Base-by-base conservation (phyloP, 2,888 invertebrate species). In the Eremobia ochroleuca region DNA sequence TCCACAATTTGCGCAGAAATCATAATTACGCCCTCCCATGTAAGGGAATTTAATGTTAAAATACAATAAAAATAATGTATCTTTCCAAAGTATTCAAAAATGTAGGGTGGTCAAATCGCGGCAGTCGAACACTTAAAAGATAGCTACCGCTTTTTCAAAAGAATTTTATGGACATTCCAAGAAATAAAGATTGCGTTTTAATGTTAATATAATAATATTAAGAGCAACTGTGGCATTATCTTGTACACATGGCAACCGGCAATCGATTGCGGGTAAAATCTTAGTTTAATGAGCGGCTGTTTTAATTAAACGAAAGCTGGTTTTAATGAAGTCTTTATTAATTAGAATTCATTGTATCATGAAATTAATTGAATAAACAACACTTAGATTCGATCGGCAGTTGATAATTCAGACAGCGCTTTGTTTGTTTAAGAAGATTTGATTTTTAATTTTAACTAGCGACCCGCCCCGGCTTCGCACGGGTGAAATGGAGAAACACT, bases 181-280 rank as follows among this genome's bases (percentile, higher is more conserved):
- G 61, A 73, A 77, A 71, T 79, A 75, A 85, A 81, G 71, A 87
- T 76, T 37, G 59, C 43, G 28, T 75, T 76, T 85, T 78, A 69
- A 76, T 75, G 74, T 61, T 64, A 67, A 61, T 59, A 61, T 70
- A 55, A 55, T 83, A 40, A 66, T 64, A 73, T 86, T 83, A 58
- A 69, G 40, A 78, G 71, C 79, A 31, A 37, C 40, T 68, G 67
- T 52, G 43, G 13, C 52, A 59, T 79, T 66, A 79, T 83, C 71
- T 31, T 59, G 52, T 65, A 55, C 49, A 40, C 46, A 62, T 69
- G 68, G 46, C 61, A 69, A 74, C 70, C 31, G 31, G 2, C 31
- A 78, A 66, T 59, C 58, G 46, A 62, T 73, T 59, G 43, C 1
- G 13, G 37, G 70, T 78, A 59, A 86, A 66, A 72, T 83, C 28